phyloP scores from a whole-genome alignment of 2,113 vertebrate species.

The Pollimyrus isidori region DNA sequence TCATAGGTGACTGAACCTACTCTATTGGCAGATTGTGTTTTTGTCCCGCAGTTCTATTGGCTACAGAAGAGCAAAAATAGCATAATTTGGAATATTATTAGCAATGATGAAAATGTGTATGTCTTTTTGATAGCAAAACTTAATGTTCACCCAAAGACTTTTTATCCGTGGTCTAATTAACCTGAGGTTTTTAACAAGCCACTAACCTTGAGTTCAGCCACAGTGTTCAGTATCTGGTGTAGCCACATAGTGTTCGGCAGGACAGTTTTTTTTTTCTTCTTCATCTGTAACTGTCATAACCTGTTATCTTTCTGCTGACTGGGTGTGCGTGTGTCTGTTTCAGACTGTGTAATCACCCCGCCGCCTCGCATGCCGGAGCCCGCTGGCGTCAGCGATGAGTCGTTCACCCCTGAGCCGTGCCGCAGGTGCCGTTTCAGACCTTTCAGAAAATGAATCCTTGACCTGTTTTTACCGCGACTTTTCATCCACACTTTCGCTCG shows the following conservation, averaged over 20 bases:
- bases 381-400: background rate
- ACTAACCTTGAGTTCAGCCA: background rate
- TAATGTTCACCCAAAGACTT: background rate
- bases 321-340: background rate
- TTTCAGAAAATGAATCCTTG: background rate
- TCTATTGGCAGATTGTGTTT: background rate
- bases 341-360: conserved; percentile 49
- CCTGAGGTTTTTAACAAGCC: background rate
- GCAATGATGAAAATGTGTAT: background rate
- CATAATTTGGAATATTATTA: background rate
- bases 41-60: background rate
- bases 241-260: background rate
- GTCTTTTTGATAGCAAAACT: background rate
- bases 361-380: conserved; percentile 14
- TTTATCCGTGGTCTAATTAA: background rate
- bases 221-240: background rate
- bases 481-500: background rate
- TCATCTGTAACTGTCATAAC: background rate
- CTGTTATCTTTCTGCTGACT: background rate
- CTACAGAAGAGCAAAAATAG: background rate
- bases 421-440: conserved; percentile 41
- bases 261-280: background rate
- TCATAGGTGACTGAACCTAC: conserved; percentile 52
- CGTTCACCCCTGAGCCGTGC: conserved; percentile 33
- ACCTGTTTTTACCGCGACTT: background rate